Evolutionary conservation across 2,797 vertebrate genomes (phyloP).

Genomic region (Smutsia gigantea): DNA sequence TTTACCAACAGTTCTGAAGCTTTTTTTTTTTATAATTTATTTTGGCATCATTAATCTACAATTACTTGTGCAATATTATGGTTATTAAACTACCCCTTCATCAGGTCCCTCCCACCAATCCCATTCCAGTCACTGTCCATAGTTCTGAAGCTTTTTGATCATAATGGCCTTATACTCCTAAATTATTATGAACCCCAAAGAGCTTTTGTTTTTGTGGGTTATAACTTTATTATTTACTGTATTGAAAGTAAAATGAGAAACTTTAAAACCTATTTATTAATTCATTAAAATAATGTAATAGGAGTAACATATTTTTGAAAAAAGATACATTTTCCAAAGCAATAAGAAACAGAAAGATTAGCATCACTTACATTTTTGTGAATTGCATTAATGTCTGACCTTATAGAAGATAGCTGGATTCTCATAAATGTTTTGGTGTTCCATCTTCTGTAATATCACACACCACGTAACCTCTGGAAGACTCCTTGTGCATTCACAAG

Average conservation of each 20-base stretch:
- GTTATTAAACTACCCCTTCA: no score
- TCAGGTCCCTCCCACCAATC: no score
- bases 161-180: neutral
- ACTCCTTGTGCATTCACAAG: neutral
- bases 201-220: neutral
- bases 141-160: neutral
- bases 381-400: neutral
- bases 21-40: neutral
- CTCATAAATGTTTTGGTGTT: neutral
- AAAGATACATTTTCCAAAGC: neutral
- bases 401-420: neutral
- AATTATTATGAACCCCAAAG: neutral
- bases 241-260: slow-evolving; percentile 6
- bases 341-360: neutral
- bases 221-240: neutral
- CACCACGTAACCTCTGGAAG: neutral
- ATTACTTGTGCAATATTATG: no score
- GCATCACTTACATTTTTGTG: neutral
- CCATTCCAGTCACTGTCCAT: no score
- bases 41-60: no score
- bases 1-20: neutral
- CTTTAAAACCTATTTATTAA: neutral
- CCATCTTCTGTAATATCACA: neutral
- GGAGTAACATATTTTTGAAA: neutral
- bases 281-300: neutral